These are phyloP conservation scores for Smutsia gigantea DNA, from an alignment of 2,797 vertebrate genomes.

Conservation along the genomic window DNA sequence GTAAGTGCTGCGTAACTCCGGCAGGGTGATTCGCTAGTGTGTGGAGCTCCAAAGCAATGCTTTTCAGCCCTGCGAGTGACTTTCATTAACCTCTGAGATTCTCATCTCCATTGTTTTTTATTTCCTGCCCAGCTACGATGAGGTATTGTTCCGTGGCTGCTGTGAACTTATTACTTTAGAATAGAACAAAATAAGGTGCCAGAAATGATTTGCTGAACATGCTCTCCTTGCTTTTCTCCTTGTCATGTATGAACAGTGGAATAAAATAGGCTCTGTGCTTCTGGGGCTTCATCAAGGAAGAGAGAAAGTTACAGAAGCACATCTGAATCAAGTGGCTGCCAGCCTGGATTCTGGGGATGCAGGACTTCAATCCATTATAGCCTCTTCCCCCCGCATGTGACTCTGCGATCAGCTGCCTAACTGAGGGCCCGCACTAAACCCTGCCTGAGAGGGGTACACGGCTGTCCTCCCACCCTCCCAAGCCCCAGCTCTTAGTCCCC, in stretches of 20 bases:
- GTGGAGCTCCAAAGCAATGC: neutral
- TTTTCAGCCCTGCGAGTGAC: neutral
- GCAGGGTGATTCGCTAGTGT: neutral
- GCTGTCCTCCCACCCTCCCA: too few species aligned
- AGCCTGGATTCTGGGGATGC: neutral
- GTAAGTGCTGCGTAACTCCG: neutral
- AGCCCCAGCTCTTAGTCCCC: neutral
- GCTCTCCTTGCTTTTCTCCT: neutral
- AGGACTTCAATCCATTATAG: neutral
- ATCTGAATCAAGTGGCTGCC: neutral
- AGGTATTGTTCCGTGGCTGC: neutral
- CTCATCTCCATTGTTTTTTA: neutral
- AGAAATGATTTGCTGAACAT: conserved; percentile 26
- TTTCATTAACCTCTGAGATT: conserved; percentile 13
- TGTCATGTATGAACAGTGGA: neutral
- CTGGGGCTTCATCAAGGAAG: neutral
- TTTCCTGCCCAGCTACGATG: conserved; percentile 19
- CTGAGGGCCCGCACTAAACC: neutral
- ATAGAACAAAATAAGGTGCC: conserved; percentile 49
- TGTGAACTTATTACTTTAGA: conserved; percentile 20
- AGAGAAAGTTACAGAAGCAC: neutral
- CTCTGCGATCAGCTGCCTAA: neutral
- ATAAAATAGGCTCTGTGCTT: neutral
- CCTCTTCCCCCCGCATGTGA: neutral
- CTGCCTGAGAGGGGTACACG: too few species aligned